Conservation (phyloP, 2,888 invertebrate genomes). For the Luffia ferchaultella region DNA sequence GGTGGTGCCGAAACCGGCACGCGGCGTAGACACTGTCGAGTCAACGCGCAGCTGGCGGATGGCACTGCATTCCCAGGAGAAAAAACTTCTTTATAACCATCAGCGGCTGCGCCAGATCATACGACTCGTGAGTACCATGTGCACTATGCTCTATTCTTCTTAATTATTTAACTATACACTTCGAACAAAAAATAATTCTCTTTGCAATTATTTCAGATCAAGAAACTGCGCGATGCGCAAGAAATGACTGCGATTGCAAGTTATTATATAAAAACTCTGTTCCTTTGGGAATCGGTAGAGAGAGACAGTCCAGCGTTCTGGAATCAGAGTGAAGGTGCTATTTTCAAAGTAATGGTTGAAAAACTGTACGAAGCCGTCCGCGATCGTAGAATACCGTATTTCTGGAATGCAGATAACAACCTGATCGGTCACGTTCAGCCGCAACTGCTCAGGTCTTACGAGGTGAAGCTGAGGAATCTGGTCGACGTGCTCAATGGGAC, state of each 20-base stretch:
- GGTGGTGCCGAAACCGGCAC: constrained; percentile 52
- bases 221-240: constrained; percentile 57
- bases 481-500: constrained; percentile 25
- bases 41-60: constrained; percentile 53
- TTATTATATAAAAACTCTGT: constrained; percentile 64
- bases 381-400: constrained; percentile 36
- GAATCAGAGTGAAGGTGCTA: constrained; percentile 23
- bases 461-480: constrained; percentile 25
- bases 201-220: constrained; percentile 38
- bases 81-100: constrained; percentile 39
- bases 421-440: constrained; percentile 31
- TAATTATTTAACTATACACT: neutral
- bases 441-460: constrained; percentile 23
- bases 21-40: constrained; percentile 16
- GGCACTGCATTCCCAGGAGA: constrained; percentile 61
- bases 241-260: constrained; percentile 54
- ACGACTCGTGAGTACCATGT: constrained; percentile 34
- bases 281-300: constrained; percentile 40
- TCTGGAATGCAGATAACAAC: constrained; percentile 55
- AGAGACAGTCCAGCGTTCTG: constrained; percentile 28
- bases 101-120: constrained; percentile 40
- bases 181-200: neutral
- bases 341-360: constrained; percentile 46
- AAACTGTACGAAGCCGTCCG: constrained; percentile 34
- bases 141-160: neutral